Evolutionary conservation across 1,140 invertebrate species (phyloP), one percentile per base, ranked within the genome.

Genomic region (Papilio dardanus): DNA sequence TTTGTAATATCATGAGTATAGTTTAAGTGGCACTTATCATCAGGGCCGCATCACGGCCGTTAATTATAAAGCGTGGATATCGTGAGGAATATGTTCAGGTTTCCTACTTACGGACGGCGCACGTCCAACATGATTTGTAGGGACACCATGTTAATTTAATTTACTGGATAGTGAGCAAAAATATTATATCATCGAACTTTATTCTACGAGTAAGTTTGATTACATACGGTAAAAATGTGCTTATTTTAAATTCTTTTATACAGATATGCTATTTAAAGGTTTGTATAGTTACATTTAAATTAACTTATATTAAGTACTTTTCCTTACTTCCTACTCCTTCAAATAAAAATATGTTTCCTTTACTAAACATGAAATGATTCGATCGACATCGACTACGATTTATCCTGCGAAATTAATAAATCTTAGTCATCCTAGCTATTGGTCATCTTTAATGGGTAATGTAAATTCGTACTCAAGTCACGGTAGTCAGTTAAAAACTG

Each of bases 391-490:
- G 4, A 46, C 42, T 46, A 46, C n/a, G 4, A 10, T 28, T 54
- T 54, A 30, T 73, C 71, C 46, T 19, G 37, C 5, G 8, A 58
- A 58, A 28, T 40, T 6, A 16, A 24, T 54, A 21, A 31, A 73
- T 33, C 19, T 10, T 24, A 21, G 71, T 37, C 12, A 58, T 19
- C 35, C 21, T 73, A 73, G 50, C 31, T 50, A 73, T 73, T 58
- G 46, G 19, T 35, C 71, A 73, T 73, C 71, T 19, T 58, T 58
- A 73, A n/a, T 50, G 42, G 30, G 30, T 73, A 73, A 73, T 73
- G 71, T 46, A 58, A 54, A 30, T 73, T 58, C 58, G 71, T 73
- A 73, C 16, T 58, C 71, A 73, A 73, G 71, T 73, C 71, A 58
- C 71, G 71, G 71, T 54, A 28, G 28, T 54, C 40, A 50, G 58